Evolutionary conservation across 2,113 vertebrate species (phyloP).

Genomic region (Ceyx margarethae): DNA sequence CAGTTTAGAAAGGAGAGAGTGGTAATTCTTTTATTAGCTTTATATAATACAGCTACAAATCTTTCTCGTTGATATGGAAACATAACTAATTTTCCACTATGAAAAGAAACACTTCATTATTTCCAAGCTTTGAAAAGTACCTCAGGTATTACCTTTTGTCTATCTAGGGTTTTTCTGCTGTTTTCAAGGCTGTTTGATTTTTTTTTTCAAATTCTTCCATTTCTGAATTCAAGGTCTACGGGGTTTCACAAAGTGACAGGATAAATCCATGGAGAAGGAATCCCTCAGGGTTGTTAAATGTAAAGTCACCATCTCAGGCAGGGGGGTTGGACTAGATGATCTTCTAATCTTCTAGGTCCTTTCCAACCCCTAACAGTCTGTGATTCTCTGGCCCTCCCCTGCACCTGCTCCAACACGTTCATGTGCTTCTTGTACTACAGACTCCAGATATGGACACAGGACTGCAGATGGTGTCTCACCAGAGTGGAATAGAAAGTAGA

Average conservation of each 20-base stretch:
- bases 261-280: not conserved
- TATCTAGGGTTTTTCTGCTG: not conserved
- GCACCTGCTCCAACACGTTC: too few relatives aligned
- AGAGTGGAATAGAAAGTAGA: too few relatives aligned
- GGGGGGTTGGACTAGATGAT: too few relatives aligned
- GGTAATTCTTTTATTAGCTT: conserved; percentile 6
- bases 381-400: not conserved
- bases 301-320: not conserved
- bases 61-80: conserved; percentile 18
- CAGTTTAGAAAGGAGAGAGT: conserved; percentile 24
- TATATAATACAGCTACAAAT: not conserved
- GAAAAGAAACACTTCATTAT: not conserved
- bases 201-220: not conserved
- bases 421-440: too few relatives aligned
- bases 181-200: not conserved
- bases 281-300: not conserved
- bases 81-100: not conserved
- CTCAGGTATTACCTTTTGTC: not conserved
- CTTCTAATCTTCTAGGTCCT: too few relatives aligned
- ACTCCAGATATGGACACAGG: too few relatives aligned
- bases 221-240: not conserved
- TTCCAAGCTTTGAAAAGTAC: conserved; percentile 28
- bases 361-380: not conserved
- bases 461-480: too few relatives aligned
- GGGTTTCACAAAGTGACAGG: not conserved